Conservation (phyloP, 2,888 invertebrate genomes). For the Lissocephala sabroskyi region DNA sequence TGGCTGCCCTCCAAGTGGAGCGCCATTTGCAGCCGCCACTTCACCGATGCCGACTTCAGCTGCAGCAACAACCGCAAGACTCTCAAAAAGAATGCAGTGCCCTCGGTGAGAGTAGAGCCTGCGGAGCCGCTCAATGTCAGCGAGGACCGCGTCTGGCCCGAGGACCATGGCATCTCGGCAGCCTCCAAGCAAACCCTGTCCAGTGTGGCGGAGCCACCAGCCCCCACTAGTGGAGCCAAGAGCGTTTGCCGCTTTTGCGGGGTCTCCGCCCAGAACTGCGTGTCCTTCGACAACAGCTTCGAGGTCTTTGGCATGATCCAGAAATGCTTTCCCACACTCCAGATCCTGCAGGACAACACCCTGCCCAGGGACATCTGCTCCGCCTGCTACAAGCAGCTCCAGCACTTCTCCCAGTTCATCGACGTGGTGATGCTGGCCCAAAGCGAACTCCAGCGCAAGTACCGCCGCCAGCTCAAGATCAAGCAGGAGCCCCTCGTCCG, state of each 20-base stretch:
- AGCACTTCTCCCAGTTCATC: slow-evolving; percentile 67
- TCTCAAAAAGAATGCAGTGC: slow-evolving; percentile 68
- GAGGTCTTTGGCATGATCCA: slow-evolving; percentile 70
- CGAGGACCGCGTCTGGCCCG: slow-evolving; percentile 9
- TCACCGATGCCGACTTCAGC: slow-evolving; percentile 66
- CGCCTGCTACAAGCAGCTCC: slow-evolving; percentile 58
- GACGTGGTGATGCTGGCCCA: slow-evolving; percentile 69
- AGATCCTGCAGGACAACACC: slow-evolving; percentile 68
- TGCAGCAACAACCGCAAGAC: slow-evolving; percentile 64
- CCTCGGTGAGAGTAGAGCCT: slow-evolving; percentile 35
- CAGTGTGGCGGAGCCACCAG: slow-evolving; percentile 16
- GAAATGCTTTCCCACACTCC: slow-evolving; percentile 70
- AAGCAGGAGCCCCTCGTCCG: slow-evolving; percentile 71
- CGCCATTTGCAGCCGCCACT: slow-evolving; percentile 71
- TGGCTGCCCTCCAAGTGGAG: slow-evolving; percentile 72
- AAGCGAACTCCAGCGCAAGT: slow-evolving; percentile 62
- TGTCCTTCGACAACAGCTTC: slow-evolving; percentile 67
- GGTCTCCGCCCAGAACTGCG: slow-evolving; percentile 44
- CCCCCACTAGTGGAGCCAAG: slow-evolving; percentile 9
- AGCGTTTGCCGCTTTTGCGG: slow-evolving; percentile 69
- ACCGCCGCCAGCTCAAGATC: slow-evolving; percentile 67
- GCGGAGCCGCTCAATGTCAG: slow-evolving; percentile 20
- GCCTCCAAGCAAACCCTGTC: slow-evolving; percentile 18
- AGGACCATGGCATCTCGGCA: too few species aligned
- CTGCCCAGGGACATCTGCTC: slow-evolving; percentile 68